These are phyloP conservation scores for Hypomecis punctinalis DNA, from an alignment of 2,888 invertebrate species.

Conservation along the genomic window DNA sequence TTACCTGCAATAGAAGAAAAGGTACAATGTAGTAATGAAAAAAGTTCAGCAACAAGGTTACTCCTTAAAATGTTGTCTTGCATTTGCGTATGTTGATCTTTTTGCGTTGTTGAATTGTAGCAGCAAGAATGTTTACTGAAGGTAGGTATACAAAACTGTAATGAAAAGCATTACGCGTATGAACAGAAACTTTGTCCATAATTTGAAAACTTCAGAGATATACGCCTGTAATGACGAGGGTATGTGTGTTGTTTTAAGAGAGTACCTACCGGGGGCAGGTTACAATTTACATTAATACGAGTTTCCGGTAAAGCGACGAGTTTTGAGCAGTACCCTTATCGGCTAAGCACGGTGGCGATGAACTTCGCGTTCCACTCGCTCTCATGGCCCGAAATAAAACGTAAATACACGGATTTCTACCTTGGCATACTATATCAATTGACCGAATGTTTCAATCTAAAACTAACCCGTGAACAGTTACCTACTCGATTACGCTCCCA, in stretches of 20 bases:
- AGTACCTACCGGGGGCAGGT: conserved; percentile 57
- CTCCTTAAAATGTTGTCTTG: conserved; percentile 5
- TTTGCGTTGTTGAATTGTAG: neutral
- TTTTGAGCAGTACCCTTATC: conserved; percentile 30
- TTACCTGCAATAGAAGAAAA: conserved; percentile 49
- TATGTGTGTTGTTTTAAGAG: conserved; percentile 56
- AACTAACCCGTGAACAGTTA: too few species aligned
- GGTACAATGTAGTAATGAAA: conserved; percentile 16
- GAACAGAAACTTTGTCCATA: conserved; percentile 42
- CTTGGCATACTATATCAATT: too few species aligned
- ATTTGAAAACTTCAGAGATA: conserved; percentile 48
- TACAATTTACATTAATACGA: conserved; percentile 74
- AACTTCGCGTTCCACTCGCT: too few species aligned
- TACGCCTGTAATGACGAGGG: conserved; percentile 53
- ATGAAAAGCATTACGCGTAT: conserved; percentile 27
- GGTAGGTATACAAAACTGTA: conserved; percentile 7
- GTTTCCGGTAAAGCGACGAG: conserved; percentile 63
- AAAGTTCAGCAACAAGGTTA: neutral
- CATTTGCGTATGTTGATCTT: conserved; percentile 2
- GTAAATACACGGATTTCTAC: too few species aligned
- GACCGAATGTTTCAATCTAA: too few species aligned
- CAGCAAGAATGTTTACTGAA: conserved; percentile 3
- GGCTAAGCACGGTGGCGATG: too few species aligned
- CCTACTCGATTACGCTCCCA: too few species aligned
- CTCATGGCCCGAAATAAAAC: too few species aligned